Percentiles rank a stretch among this genome's conserved stretches.
phyloP scores from a whole-genome alignment of 2,888 invertebrate genomes.

The Eulithis prunata region DNA sequence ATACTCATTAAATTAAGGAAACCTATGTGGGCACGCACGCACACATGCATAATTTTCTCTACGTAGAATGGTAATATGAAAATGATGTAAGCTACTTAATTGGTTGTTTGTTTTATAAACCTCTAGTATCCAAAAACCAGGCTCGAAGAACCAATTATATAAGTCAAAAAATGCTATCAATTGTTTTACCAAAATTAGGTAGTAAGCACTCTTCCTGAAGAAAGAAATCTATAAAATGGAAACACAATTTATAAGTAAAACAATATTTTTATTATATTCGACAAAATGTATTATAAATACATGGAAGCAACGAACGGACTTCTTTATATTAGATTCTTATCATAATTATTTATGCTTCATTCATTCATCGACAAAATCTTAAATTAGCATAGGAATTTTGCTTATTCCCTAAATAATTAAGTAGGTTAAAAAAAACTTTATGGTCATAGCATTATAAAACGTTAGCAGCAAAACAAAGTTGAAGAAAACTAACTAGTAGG shows the following conservation, averaged over 20 bases:
- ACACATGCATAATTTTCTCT: slow-evolving; percentile 57
- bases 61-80: slow-evolving; percentile 41
- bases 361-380: slow-evolving; percentile 42
- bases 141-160: neutral
- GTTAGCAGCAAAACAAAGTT: slow-evolving; percentile 40
- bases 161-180: too few relatives aligned
- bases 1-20: slow-evolving; percentile 75
- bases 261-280: slow-evolving; percentile 66
- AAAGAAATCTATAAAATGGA: neutral
- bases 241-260: slow-evolving; percentile 50
- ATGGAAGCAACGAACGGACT: slow-evolving; percentile 79
- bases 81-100: slow-evolving; percentile 46
- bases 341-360: slow-evolving; percentile 35
- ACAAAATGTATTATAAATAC: slow-evolving; percentile 74
- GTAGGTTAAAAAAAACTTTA: slow-evolving; percentile 17
- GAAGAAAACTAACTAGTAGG: slow-evolving; percentile 26
- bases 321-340: slow-evolving; percentile 54
- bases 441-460: slow-evolving; percentile 33
- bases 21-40: slow-evolving; percentile 66
- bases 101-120: slow-evolving; percentile 39
- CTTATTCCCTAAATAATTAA: slow-evolving; percentile 31
- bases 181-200: too few relatives aligned
- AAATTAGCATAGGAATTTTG: slow-evolving; percentile 40
- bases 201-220: too few relatives aligned
- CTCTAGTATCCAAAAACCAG: neutral